These are phyloP conservation scores for Ctena decussata DNA, from an alignment of 2,888 invertebrate species.

Conservation along the genomic window DNA sequence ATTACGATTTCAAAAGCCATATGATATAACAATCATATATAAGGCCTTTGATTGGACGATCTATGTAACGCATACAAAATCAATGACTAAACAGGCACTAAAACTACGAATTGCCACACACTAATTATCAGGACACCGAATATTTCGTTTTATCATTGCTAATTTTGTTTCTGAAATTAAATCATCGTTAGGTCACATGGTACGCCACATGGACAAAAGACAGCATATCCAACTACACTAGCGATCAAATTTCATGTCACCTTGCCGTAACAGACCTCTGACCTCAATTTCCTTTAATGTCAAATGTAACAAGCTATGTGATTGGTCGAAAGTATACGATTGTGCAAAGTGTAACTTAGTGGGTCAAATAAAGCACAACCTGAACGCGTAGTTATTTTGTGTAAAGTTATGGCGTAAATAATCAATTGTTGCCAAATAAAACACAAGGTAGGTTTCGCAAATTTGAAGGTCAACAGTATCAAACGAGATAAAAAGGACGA, in stretches of 20 bases:
- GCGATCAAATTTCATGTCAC: constrained; percentile 43
- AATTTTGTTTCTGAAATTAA: not conserved
- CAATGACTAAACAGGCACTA: not conserved
- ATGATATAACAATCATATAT: not conserved
- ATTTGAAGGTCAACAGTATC: not conserved
- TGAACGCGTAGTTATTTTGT: constrained; percentile 61
- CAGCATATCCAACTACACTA: not conserved
- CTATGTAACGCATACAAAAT: not conserved
- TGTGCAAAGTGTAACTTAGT: constrained; percentile 12
- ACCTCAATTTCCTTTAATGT: constrained; percentile 29
- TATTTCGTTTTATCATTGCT: not conserved
- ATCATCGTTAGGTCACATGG: not conserved
- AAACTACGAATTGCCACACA: not conserved
- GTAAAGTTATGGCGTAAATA: constrained; percentile 47
- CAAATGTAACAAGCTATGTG: constrained; percentile 48
- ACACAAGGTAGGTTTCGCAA: constrained; percentile 4
- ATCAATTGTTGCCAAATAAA: constrained; percentile 5
- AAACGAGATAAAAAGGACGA: not conserved
- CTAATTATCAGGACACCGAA: not conserved
- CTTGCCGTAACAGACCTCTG: constrained; percentile 40
- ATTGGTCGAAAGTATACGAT: constrained; percentile 41
- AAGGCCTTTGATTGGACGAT: not conserved
- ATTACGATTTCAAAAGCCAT: too few species aligned
- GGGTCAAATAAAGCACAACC: constrained; percentile 54
- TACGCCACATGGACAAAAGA: not conserved